A percentile compares a stretch with the other conserved stretches of the same genome.
phyloP scores from a whole-genome alignment of 2,113 vertebrate species.

The Uropsilus gracilis region DNA sequence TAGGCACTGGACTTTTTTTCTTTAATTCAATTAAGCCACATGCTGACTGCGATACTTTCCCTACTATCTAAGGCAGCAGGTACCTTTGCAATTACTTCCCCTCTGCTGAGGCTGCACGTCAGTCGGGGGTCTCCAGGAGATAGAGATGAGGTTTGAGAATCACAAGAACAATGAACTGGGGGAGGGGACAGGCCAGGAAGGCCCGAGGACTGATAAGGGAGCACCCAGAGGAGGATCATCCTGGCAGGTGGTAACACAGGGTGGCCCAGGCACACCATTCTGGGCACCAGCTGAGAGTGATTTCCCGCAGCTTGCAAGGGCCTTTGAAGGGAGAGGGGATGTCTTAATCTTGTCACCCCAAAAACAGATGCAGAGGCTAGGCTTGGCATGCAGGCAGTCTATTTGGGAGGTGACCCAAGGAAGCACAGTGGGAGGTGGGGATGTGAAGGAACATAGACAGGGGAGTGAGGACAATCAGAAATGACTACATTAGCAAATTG shows the following conservation, averaged over 20 bases:
- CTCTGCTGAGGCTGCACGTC: slow-evolving; percentile 65
- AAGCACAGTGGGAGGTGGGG: background rate
- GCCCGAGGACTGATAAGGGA: background rate
- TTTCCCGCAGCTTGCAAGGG: background rate
- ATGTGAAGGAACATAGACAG: too few relatives aligned
- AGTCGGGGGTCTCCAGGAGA: slow-evolving; percentile 44
- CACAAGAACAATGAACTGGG: background rate
- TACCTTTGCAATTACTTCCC: slow-evolving; percentile 73
- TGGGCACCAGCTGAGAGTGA: background rate
- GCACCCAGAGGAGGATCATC: background rate
- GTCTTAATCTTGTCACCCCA: background rate
- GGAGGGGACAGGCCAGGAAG: background rate
- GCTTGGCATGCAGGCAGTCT: background rate
- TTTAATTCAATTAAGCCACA: slow-evolving; percentile 80
- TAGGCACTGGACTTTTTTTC: slow-evolving; percentile 27
- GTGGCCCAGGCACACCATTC: background rate
- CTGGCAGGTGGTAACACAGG: background rate
- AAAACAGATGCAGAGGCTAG: background rate
- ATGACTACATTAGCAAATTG: background rate
- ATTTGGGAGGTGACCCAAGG: background rate
- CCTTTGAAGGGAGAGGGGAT: background rate
- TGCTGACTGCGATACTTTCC: slow-evolving; percentile 76
- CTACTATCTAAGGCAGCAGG: slow-evolving; percentile 75
- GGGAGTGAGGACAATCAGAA: background rate
- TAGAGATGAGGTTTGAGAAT: slow-evolving; percentile 46